Conservation (phyloP, 2,113 vertebrate species). For the Formicarius rufipectus region DNA sequence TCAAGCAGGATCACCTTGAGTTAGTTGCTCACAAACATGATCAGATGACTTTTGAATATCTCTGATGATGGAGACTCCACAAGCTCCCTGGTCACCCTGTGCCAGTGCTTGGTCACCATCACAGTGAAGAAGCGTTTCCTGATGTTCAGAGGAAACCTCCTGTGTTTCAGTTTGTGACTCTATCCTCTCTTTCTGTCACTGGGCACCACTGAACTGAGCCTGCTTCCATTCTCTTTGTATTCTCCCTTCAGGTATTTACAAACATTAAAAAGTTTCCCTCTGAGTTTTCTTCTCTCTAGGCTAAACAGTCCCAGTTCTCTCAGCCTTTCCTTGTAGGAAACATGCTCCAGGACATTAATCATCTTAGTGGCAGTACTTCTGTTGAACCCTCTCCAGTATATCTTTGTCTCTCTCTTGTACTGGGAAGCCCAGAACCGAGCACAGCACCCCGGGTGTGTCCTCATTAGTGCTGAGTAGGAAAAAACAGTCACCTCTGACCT, state of each 20-base stretch:
- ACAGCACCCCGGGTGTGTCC: not conserved
- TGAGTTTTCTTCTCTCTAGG: not conserved
- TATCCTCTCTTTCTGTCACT: not conserved
- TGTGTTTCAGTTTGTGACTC: not conserved
- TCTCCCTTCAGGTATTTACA: not conserved
- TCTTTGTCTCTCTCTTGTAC: not conserved
- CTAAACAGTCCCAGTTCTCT: not conserved
- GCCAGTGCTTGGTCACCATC: not conserved
- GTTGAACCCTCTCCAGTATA: not conserved
- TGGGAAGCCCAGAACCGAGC: not conserved
- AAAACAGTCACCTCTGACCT: not conserved
- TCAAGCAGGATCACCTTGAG: not conserved
- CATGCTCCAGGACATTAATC: fast-evolving
- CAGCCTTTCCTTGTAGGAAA: not conserved
- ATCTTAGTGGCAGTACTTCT: not conserved
- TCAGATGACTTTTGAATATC: not conserved
- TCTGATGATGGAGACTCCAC: not conserved
- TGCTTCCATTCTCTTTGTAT: not conserved
- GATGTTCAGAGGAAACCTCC: not conserved
- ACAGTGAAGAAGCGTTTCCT: not conserved
- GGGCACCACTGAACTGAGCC: not conserved
- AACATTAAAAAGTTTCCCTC: not conserved
- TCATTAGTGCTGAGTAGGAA: not conserved
- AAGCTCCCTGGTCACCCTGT: not conserved
- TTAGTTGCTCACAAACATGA: no score